Evolutionary conservation across 2,797 vertebrate species (phyloP), one percentile per base, ranked within the genome.

Genomic region (Cichlasoma orientale): DNA sequence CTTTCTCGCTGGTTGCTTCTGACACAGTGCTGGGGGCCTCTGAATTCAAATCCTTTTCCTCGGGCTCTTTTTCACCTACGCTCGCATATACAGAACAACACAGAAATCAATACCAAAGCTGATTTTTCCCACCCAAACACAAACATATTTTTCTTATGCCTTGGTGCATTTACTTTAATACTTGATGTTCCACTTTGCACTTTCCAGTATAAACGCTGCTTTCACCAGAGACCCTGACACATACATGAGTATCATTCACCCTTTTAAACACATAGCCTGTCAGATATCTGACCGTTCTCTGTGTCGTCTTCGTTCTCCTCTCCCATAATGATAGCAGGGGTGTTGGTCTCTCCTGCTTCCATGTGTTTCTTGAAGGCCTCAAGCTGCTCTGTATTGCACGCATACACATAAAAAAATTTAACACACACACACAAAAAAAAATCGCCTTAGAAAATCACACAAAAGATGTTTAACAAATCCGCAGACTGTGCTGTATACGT

Each of bases 361-460:
- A 99, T 99, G 95, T 99, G 97, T 86, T 97, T 99, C 92, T 98
- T 99, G 91, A 99, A 96, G 54, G 97, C 96, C 88, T 99, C 98
- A 1, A 99, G 95, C 91, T 99, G 98, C 85, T 99, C 98, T 99
- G 92, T 95, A 76, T 63, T 27, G 70, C 61, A 83, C 9, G 74
- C 33, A 72, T 21, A 82, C 36, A 59, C 53, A 71, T 4, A 9
- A 61, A 11, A 6, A 44, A 25, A 25, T 5, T 31, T 6, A 31
- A 36, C 8, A 36, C 33, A 36, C 33, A 33, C 31, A 31, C 3
- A 3, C 21, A 18, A 7, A 38, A 10, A 27, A 29, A 8, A 1
- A 11, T 57, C 7, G 3, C 18, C 36, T 19, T 33, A 54, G 9
- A 5, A 9, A 25, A 27, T 2, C 18, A 54, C 14, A 36, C 19